Evolutionary conservation across 92 coral and sea anemone species (phyloP).

Genomic region (Parazoanthus swiftii): DNA sequence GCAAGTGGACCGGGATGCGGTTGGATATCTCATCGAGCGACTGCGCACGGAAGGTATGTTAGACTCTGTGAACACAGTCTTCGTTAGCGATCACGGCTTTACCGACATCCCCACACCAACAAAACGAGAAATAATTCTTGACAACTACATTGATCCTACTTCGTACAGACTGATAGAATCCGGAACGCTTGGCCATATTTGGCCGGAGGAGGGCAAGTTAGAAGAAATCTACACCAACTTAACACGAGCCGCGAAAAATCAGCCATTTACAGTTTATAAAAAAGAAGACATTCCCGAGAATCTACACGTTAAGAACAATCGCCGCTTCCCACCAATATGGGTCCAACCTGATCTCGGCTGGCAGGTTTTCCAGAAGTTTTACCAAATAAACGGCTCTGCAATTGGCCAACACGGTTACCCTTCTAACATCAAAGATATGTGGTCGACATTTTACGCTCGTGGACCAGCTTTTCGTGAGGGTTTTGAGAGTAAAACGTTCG

Average conservation of each 20-base stretch:
- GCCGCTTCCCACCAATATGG: conserved; percentile 85
- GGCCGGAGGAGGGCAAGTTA: conserved; percentile 60
- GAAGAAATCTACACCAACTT: conserved; percentile 59
- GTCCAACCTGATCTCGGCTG: conserved; percentile 76
- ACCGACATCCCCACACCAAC: conserved; percentile 41
- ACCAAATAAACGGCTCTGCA: conserved; percentile 38
- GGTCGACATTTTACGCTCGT: conserved; percentile 60
- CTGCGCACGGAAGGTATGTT: conserved; percentile 51
- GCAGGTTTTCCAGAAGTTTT: conserved; percentile 47
- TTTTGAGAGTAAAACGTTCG: conserved; percentile 38
- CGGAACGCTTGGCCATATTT: conserved; percentile 45
- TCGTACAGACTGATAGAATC: conserved; percentile 39
- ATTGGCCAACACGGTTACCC: conserved; percentile 65
- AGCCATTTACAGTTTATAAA: conserved; percentile 57
- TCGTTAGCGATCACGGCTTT: conserved; percentile 79
- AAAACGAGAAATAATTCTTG: conserved; percentile 14
- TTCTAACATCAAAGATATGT: conserved; percentile 25
- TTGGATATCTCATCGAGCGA: conserved; percentile 58
- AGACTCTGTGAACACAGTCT: conserved; percentile 66
- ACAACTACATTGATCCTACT: conserved; percentile 40
- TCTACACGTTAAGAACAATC: conserved; percentile 83
- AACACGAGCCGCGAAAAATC: conserved; percentile 8
- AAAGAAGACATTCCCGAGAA: conserved; percentile 71
- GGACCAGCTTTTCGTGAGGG: conserved; percentile 68
- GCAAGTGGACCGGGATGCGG: conserved; percentile 58